Evolutionary conservation across 2,797 vertebrate species (phyloP), one percentile per base, ranked within the genome.

Genomic region (Austrolebias charrua): DNA sequence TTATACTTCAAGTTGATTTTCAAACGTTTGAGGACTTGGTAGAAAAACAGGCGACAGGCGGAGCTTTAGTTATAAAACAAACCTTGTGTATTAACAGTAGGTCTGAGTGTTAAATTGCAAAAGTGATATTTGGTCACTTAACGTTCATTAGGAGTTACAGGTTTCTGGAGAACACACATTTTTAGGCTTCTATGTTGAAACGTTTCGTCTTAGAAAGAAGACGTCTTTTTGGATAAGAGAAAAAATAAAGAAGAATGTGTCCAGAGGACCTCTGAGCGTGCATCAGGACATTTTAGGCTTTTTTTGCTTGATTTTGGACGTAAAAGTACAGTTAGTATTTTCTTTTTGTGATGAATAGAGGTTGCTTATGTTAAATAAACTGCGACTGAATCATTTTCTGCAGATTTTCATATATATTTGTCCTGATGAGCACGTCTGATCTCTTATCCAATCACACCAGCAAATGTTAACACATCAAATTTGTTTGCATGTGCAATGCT

Each of bases 401-500:
- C 29, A 63, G 47, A 15, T 43, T 16, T 24, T 40, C 19, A 49
- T 19, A 9, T 49, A 24, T 9, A n/a, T 43, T 52, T 35, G 19
- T 47, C 8, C n/a, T 4, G 6, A 58, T 35, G 31, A 63, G 47
- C 52, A 13, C 9, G 31, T 10, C 40, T 11, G 8, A 48, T n/a
- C 31, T 46, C 20, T 3, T 49, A 38, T 59, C 33, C 53, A 60
- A 40, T 16, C 38, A 24, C 66, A 59, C 5, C 9, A 45, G 20
- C 47, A 51, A 59, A n/a, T 48, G 24, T 33, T 46, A 53, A 69
- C 62, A 51, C 38, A 50, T 63, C 31, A 46, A 52, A 60, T 49
- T 47, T 1, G 66, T 44, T 16, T 44, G 12, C 11, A 40, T 49
- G 67, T 76, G 63, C 50, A 60, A 48, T 1, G 15, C 45, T 44